These are phyloP conservation scores for Acleris literana DNA, from an alignment of 2,888 invertebrate species.

Conservation along the genomic window DNA sequence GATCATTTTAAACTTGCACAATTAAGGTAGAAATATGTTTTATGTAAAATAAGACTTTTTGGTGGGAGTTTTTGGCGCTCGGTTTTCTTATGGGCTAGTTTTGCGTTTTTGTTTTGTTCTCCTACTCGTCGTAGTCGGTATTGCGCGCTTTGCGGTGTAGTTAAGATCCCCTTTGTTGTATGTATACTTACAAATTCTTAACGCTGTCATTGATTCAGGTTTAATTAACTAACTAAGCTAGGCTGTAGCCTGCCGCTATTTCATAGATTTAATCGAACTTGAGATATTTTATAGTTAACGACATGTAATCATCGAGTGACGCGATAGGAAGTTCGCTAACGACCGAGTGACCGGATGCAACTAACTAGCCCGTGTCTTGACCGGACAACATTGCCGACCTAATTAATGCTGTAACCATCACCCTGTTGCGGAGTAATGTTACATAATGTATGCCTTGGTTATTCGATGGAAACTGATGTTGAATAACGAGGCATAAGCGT, in stretches of 20 bases:
- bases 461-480: background rate
- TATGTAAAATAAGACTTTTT: no score
- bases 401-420: constrained; percentile 25
- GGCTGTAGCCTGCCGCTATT: constrained; percentile 2
- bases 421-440: background rate
- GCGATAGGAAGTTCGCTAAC: constrained; percentile 34
- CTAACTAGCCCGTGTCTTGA: constrained; percentile 30
- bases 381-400: constrained; percentile 23
- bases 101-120: no score
- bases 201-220: constrained; percentile 8
- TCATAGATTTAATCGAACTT: constrained; percentile 15
- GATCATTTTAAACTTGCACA: no score
- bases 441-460: background rate
- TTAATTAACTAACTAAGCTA: background rate
- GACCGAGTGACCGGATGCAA: constrained; percentile 35
- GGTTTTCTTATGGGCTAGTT: no score
- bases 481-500: background rate
- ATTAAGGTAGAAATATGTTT: no score
- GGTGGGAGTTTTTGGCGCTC: no score
- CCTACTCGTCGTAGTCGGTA: no score
- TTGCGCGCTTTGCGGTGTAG: no score
- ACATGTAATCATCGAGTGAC: constrained; percentile 13
- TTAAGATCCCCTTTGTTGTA: no score
- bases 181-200: no score
- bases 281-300: constrained; percentile 30